These are phyloP conservation scores for Bombus cullumanus DNA, from an alignment of 1,140 invertebrate species.

Conservation along the genomic window DNA sequence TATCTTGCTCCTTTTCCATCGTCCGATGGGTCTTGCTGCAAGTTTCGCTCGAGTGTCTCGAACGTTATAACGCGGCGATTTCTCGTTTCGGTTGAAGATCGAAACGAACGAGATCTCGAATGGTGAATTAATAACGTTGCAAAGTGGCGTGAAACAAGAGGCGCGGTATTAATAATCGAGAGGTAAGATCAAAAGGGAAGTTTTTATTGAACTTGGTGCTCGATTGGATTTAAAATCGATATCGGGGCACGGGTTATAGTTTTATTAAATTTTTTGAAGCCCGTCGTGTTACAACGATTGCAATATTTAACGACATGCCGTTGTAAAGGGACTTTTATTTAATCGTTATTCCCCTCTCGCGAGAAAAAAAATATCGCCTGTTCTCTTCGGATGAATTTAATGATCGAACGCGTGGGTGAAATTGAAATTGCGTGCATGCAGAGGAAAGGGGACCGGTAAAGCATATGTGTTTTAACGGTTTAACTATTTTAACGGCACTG, in stretches of 20 bases:
- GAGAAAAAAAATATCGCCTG: background rate
- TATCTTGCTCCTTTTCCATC: no score
- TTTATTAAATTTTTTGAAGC: conserved; percentile 8
- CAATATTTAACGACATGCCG: background rate
- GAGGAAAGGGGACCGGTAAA: background rate
- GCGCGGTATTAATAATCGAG: conserved; percentile 14
- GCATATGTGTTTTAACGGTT: no score
- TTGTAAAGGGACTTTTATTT: background rate
- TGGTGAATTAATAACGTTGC: background rate
- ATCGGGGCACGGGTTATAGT: background rate
- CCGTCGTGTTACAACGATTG: background rate
- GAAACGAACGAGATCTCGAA: background rate
- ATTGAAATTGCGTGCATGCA: background rate
- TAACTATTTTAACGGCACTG: no score
- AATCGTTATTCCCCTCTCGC: background rate
- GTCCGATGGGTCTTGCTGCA: no score
- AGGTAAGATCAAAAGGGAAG: conserved; percentile 3
- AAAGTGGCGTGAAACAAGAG: background rate
- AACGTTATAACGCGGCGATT: background rate
- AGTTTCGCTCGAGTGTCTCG: background rate
- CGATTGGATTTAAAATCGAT: conserved; percentile 15
- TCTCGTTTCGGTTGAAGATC: background rate
- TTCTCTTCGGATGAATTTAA: background rate
- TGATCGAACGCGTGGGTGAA: background rate
- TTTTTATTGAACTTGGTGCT: background rate